Evolutionary conservation across 2,888 invertebrate genomes (phyloP).

Genomic region (Entomobrya multifasciata): DNA sequence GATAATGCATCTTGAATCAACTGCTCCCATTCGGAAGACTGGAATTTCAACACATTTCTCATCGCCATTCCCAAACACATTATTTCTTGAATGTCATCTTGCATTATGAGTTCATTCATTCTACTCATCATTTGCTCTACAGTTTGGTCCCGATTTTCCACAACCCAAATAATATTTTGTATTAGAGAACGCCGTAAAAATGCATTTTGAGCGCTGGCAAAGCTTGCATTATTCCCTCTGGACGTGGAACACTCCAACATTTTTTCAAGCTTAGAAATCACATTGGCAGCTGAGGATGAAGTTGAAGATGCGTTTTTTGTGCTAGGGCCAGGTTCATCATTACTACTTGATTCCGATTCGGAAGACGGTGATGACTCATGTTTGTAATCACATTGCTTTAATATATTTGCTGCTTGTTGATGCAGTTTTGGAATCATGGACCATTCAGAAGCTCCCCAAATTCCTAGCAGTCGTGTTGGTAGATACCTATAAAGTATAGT

Average conservation of each 20-base stretch:
- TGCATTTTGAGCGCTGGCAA: conserved; percentile 51
- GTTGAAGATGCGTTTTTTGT: too few species aligned
- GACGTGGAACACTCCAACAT: conserved; percentile 15
- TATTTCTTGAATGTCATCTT: conserved; percentile 70
- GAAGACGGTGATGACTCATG: too few species aligned
- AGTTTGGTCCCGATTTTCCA: conserved; percentile 63
- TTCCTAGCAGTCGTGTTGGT: conserved; percentile 58
- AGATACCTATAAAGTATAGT: conserved; percentile 41
- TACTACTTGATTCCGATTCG: neutral
- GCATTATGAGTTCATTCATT: conserved; percentile 66
- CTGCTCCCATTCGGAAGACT: conserved; percentile 62
- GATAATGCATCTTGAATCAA: conserved; percentile 65
- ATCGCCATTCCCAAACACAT: conserved; percentile 70
- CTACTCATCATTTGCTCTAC: conserved; percentile 62
- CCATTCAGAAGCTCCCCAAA: conserved; percentile 74
- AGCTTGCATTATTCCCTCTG: conserved; percentile 41
- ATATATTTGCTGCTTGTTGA: conserved; percentile 23
- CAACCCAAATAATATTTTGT: conserved; percentile 59
- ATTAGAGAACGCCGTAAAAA: conserved; percentile 60
- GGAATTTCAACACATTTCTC: conserved; percentile 67
- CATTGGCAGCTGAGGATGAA: neutral
- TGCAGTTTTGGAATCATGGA: conserved; percentile 38
- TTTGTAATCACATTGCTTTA: conserved; percentile 48
- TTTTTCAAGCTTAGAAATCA: conserved; percentile 47
- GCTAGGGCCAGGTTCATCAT: neutral